phyloP scores from a whole-genome alignment of 2,888 invertebrate species.

The Plebejus anna region DNA sequence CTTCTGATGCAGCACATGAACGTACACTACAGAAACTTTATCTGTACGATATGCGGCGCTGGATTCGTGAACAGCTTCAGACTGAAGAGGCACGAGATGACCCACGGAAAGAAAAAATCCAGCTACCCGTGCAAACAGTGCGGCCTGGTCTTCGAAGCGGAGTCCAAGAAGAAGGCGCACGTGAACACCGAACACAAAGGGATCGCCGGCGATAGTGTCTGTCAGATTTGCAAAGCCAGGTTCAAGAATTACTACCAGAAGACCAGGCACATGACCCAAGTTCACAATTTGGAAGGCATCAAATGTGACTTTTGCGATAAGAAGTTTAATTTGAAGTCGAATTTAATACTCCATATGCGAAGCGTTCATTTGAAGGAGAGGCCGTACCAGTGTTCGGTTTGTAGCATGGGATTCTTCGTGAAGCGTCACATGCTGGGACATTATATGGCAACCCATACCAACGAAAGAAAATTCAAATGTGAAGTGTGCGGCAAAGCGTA shows the following conservation, averaged over 20 bases:
- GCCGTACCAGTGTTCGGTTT: slow-evolving; percentile 67
- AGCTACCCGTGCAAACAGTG: slow-evolving; percentile 64
- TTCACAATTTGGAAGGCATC: slow-evolving; percentile 65
- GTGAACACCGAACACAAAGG: slow-evolving; percentile 69
- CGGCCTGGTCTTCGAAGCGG: slow-evolving; percentile 60
- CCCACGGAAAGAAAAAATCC: slow-evolving; percentile 65
- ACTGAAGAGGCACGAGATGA: slow-evolving; percentile 62
- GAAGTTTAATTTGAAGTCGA: slow-evolving; percentile 68
- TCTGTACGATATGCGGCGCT: slow-evolving; percentile 68
- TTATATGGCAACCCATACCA: slow-evolving; percentile 70
- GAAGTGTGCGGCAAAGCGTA: slow-evolving; percentile 81
- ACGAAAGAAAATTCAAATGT: slow-evolving; percentile 78
- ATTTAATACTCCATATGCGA: slow-evolving; percentile 64
- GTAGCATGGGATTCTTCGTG: slow-evolving; percentile 70
- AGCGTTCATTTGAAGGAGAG: slow-evolving; percentile 68
- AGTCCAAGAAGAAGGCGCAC: slow-evolving; percentile 68
- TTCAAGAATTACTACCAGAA: slow-evolving; percentile 74
- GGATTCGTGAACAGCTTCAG: slow-evolving; percentile 69
- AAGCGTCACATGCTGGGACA: slow-evolving; percentile 72
- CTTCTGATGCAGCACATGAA: slow-evolving; percentile 72
- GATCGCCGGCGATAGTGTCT: slow-evolving; percentile 69
- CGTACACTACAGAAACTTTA: slow-evolving; percentile 66
- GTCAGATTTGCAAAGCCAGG: slow-evolving; percentile 67
- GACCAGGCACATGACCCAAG: slow-evolving; percentile 68
- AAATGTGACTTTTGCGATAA: slow-evolving; percentile 69